Base-by-base conservation (phyloP, 2,888 invertebrate species). In the Drosophila limbata region DNA sequence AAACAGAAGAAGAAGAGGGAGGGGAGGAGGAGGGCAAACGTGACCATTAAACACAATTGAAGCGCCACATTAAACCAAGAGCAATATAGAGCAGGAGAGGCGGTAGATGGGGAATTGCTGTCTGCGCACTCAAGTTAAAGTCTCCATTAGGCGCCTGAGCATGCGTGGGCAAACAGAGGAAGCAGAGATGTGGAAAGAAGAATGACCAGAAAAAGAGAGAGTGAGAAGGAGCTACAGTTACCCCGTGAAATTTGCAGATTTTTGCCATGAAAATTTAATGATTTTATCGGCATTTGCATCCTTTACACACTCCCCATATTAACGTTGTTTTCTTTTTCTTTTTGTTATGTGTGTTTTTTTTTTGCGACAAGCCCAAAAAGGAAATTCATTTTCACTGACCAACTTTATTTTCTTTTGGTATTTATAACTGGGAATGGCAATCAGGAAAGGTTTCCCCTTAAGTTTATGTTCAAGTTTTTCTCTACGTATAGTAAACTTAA, bases 41-140 rank as follows among this genome's bases (percentile, higher is more conserved):
- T 72, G 75, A 78, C 81, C 73, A 73, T 85, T 85, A 85, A 85
- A 76, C 65, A 66, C 86, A 83, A 83, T 86, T 83, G 79, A 84
- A 70, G 86, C 83, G 83, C 84, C 83, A 77, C 76, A 79, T 78
- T 65, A 77, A 66, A 68, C 31, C 10, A 15, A 15, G n/a, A 17
- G 40, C 57, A 59, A 39, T 15, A 19, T 25, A 21, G n/a, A n/a
- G 65, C 25, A 19, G 11, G 10, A 11, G 25, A 10, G 15, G 37
- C 15, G 11, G 15, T 21, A 9, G 37, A 4, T 37, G 13, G 33
- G 6, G 11, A 67, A 42, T 35, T 50, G 52, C 63, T 76, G 79
- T 69, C 70, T 74, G 69, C 71, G 80, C 80, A 69, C 56, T 47
- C 50, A 61, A 61, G 69, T 77, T 79, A 69, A 84, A 81, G 87